Conservation (phyloP, 2,113 vertebrate genomes). For the Capreolus pygargus region DNA sequence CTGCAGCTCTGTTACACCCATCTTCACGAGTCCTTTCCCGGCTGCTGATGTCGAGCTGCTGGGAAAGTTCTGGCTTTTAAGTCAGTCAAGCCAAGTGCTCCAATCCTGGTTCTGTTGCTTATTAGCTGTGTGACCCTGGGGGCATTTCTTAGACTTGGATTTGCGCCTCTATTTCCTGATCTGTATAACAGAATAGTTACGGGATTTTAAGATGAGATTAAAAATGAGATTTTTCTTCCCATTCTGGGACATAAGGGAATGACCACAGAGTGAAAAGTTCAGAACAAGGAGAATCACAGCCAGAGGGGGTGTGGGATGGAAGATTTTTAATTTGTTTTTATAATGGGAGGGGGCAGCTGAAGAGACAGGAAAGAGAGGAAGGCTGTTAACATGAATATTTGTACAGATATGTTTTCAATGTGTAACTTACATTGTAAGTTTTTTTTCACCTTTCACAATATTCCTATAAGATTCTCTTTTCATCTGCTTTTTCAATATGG, state of each 20-base stretch:
- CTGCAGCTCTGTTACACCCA: background rate
- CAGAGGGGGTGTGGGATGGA: background rate
- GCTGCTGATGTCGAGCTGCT: background rate
- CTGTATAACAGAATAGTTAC: background rate
- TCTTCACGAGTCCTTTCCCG: background rate
- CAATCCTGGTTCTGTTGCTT: background rate
- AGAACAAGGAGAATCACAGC: background rate
- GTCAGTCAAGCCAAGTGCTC: background rate
- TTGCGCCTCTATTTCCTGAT: constrained; percentile 16
- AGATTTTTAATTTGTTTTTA: background rate
- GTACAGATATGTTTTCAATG: background rate
- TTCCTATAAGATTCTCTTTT: background rate
- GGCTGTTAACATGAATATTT: background rate
- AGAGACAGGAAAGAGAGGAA: background rate
- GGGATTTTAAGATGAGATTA: background rate
- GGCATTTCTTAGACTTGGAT: background rate
- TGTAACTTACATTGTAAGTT: background rate
- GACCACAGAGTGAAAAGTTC: background rate
- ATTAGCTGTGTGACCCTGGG: background rate
- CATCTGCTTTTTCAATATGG: background rate
- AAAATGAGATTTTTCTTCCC: background rate
- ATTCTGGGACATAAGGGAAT: background rate
- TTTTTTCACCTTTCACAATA: background rate
- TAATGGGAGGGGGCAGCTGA: background rate
- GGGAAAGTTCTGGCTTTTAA: background rate